Conservation (phyloP, 23 tunicate genomes). For the Trididemnum nubilum region DNA sequence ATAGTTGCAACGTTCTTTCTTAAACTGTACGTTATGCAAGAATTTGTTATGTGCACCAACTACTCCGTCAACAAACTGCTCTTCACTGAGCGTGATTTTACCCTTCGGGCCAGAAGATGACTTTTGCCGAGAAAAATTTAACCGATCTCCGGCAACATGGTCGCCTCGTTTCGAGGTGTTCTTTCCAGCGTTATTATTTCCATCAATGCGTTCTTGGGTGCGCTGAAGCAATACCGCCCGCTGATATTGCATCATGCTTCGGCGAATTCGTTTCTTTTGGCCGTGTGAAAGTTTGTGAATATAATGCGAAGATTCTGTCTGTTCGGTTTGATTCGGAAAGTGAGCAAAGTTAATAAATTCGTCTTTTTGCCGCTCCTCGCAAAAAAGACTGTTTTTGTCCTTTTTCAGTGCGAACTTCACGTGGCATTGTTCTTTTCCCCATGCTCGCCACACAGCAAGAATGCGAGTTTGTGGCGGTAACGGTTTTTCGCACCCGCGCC, state of each 20-base stretch:
- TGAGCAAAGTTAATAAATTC: background rate
- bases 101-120: conserved; percentile 21
- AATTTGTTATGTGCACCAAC: conserved; percentile 58
- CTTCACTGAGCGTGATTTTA: conserved; percentile 67
- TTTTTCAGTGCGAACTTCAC: conserved; percentile 85
- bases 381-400: conserved; percentile 38
- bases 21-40: conserved; percentile 44
- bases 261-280: conserved; percentile 70
- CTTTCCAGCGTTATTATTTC: conserved; percentile 33
- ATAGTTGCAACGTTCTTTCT: conserved; percentile 81
- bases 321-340: background rate
- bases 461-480: conserved; percentile 85
- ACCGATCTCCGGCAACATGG: conserved; percentile 23
- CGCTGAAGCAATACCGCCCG: conserved; percentile 73
- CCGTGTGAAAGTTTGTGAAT: conserved; percentile 75
- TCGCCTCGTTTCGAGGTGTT: background rate
- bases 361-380: conserved; percentile 21
- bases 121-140: conserved; percentile 36
- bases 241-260: conserved; percentile 77
- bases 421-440: conserved; percentile 96
- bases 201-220: conserved; percentile 51
- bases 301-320: conserved; percentile 27
- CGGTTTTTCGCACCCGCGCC: conserved; percentile 94
- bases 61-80: conserved; percentile 89
- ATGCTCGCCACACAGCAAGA: conserved; percentile 92